Base-by-base conservation (phyloP, 2,888 invertebrate genomes). In the Eremobia ochroleuca region DNA sequence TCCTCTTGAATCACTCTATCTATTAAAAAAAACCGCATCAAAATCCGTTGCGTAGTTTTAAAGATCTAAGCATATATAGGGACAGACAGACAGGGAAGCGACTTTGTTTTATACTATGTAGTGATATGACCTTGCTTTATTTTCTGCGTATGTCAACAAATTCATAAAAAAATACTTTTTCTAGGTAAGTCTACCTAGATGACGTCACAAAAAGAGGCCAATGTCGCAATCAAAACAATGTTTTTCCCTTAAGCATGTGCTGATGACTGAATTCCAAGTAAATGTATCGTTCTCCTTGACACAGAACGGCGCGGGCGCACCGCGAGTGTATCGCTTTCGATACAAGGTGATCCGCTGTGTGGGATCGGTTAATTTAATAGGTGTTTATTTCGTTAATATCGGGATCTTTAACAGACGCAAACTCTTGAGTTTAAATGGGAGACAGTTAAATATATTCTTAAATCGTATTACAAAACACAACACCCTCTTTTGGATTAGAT, bases 261-360 rank as follows among this genome's bases (percentile, higher is more conserved):
- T 87, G 87, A 86, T 87, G 87, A 81, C 85, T 85, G 86, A 71
- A 79, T 89, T 89, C 87, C 76, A 78, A 76, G 87, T 89, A 89
- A 89, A 83, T 83, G 77, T 87, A 85, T 81, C 76, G 87, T 40
- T 89, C 85, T 79, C 89, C 89, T 89, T 89, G 89, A 90, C 90
- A 89, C 87, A 85, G 70, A 80, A 83, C 9, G 62, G 87, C 86
- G 82, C 82, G 52, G 25, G 78, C 85, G 82, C 82, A 83, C 79
- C 70, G 80, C 76, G 65, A 43, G 64, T 75, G 73, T 85, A 55
- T 62, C 25, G 79, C 88, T 87, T 87, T 87, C 85, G 69, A 85
- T 88, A 82, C 89, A 89, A 89, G 88, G 88, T 79, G 84, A 87
- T 84, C 87, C 28, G 15, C 78, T 81, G 77, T 71, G 62, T 76